Conservation (phyloP, 2,888 invertebrate species). For the Oxystoma pomonae region DNA sequence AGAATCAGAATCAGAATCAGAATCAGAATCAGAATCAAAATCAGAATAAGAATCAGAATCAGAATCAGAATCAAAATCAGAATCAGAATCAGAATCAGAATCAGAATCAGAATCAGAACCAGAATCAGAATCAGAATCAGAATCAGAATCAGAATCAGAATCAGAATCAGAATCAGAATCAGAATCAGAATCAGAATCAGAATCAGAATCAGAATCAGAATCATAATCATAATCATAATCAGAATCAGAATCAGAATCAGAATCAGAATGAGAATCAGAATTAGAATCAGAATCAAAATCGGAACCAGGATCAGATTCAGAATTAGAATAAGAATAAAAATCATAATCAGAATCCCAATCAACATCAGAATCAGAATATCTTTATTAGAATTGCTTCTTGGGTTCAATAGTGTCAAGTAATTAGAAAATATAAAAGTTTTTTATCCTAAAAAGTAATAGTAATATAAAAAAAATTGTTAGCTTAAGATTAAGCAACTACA, state of each 20-base stretch:
- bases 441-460: too few species aligned
- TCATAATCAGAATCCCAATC: neutral
- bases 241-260: neutral
- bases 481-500: too few species aligned
- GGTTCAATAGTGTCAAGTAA: too few species aligned
- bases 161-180: neutral
- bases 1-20: conserved; percentile 1
- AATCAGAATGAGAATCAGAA: neutral
- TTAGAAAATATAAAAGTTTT: too few species aligned
- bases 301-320: neutral
- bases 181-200: neutral
- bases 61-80: neutral
- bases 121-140: neutral
- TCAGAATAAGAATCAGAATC: neutral
- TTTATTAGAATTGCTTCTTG: too few species aligned
- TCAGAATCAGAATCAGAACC: neutral
- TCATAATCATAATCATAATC: neutral
- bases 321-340: neutral
- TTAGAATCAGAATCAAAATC: conserved; percentile 1
- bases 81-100: conserved; percentile 1
- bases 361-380: neutral
- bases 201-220: neutral
- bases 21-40: conserved; percentile 2
- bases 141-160: neutral
- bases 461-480: too few species aligned